These are phyloP conservation scores for Channa striata DNA, from an alignment of 2,797 vertebrate genomes.

Conservation along the genomic window DNA sequence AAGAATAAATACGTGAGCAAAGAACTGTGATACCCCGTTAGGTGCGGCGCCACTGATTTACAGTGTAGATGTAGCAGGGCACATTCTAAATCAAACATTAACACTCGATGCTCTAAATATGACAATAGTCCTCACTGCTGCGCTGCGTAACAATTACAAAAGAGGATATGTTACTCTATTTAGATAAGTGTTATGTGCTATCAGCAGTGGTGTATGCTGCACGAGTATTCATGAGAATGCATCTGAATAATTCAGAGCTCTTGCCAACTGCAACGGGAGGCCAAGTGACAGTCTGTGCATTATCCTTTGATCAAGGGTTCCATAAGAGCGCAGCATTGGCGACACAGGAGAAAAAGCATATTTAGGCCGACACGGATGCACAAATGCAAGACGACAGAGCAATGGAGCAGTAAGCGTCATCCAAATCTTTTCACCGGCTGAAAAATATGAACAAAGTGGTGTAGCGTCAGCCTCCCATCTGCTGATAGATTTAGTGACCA, in stretches of 20 bases:
- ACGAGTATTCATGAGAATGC: conserved; percentile 76
- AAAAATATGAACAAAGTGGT: conserved; percentile 64
- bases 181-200: conserved; percentile 68
- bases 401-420: conserved; percentile 69
- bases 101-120: conserved; percentile 2
- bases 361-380: conserved; percentile 66
- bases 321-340: conserved; percentile 72
- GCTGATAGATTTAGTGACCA: conserved; percentile 67
- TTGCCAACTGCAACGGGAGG: conserved; percentile 78
- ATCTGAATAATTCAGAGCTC: conserved; percentile 84
- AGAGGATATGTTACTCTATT: conserved; percentile 60
- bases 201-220: conserved; percentile 62
- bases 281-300: conserved; percentile 81
- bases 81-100: conserved; percentile 13
- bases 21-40: neutral
- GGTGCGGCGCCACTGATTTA: conserved; percentile 5
- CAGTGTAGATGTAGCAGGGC: conserved; percentile 8
- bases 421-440: conserved; percentile 74
- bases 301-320: conserved; percentile 84
- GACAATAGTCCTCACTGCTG: conserved; percentile 8
- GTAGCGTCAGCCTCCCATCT: conserved; percentile 76
- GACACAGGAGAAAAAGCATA: conserved; percentile 68
- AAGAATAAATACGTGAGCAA: too few relatives aligned
- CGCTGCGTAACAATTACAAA: conserved; percentile 56
- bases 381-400: conserved; percentile 78